Base-by-base conservation (phyloP, 2,888 invertebrate species). In the Lysandra bellargus region DNA sequence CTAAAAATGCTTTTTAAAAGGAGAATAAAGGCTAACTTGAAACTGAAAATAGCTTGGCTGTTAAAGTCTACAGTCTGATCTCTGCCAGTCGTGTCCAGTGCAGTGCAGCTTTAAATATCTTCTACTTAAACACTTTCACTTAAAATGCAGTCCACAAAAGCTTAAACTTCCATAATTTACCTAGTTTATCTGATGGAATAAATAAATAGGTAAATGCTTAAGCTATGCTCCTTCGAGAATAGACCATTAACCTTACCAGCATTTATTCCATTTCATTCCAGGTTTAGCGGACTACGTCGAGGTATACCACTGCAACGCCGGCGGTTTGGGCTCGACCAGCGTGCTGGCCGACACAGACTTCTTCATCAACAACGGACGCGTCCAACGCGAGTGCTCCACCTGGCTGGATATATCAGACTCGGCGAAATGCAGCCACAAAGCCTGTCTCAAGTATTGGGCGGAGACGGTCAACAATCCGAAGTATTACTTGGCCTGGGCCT, bases 241-340 rank as follows among this genome's bases (percentile, higher is more conserved):
- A 49, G 2, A 49, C 9, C 49, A 49, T 9, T 9, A 9, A 23
- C 49, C 0, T 49, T 1, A 49, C 49, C 49, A 53, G 57, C 17
- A 1, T 17, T 4, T 57, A 17, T 37, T 6, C 4, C 0, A 33
- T 5, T 14, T 37, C 5, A 33, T 69, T 80, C 91, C 93, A 60
- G 92, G 93, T 2, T 95, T 96, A 33, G 96, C 95, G 0, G 87
- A 91, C 4, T 95, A 96, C 83, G 96, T 96, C 0, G 96, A 96
- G 86, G 93, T 95, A 0, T 93, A 96, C 82, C 96, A 96, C 85
- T 96, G 96, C 7, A 95, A 95, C 81, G 95, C 94, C 72, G 96
- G 95, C 3, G 92, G 92, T 0, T 86, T 95, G 14, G 95, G 95
- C 1, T 94, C 95, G 0, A 93, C 91, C 1, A 88, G 91, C 49